Conservation (phyloP, 2,113 vertebrate genomes). For the Orientallactaga bullata region DNA sequence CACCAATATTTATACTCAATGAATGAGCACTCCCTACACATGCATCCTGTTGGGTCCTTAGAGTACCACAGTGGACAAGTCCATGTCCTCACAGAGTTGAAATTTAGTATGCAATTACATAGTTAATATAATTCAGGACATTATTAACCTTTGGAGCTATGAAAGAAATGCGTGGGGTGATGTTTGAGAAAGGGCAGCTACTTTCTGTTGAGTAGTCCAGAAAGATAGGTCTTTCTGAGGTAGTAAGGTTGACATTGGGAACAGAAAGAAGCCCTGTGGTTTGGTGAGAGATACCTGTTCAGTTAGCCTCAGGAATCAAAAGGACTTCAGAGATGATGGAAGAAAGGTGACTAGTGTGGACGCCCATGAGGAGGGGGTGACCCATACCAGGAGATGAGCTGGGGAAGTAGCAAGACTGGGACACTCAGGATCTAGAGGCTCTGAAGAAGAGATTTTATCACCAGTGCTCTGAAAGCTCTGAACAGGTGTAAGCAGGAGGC, state of each 20-base stretch:
- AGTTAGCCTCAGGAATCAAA: no score
- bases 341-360: not conserved
- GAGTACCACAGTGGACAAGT: not conserved
- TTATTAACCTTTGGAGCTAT: not conserved
- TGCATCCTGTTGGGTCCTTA: not conserved
- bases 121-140: not conserved
- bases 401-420: not conserved
- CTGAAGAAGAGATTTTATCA: not conserved
- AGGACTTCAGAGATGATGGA: not conserved
- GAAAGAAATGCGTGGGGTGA: not conserved
- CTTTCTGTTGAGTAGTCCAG: not conserved
- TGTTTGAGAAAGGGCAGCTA: accelerated
- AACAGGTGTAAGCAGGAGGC: not conserved
- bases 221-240: slow-evolving; percentile 12
- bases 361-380: no score
- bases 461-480: not conserved
- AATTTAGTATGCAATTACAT: not conserved
- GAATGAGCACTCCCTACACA: not conserved
- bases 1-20: not conserved
- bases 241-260: not conserved
- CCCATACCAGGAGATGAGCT: not conserved
- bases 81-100: not conserved
- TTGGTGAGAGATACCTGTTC: not conserved
- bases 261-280: not conserved
- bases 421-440: not conserved